A percentile compares a stretch with the other conserved stretches of the same genome.
phyloP scores from a whole-genome alignment of 2,113 vertebrate species.

The Athene noctua region DNA sequence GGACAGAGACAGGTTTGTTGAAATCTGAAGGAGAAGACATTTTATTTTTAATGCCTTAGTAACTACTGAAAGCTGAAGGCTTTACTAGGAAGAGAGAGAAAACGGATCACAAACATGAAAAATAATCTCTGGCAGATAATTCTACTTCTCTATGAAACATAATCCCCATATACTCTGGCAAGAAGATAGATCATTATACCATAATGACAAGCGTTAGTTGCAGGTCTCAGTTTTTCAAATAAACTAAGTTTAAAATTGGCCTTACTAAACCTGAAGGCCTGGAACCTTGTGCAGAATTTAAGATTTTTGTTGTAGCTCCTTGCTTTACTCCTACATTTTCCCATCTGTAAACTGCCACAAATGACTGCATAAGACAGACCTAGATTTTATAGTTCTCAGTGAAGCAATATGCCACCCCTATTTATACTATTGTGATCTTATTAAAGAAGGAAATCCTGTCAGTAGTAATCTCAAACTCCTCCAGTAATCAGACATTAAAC shows the following conservation, averaged over 20 bases:
- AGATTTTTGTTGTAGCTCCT: conserved; percentile 18
- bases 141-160: background rate
- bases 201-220: background rate
- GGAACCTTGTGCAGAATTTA: background rate
- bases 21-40: background rate
- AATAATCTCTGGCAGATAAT: conserved; percentile 27
- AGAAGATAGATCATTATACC: conserved; percentile 24
- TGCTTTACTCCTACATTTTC: background rate
- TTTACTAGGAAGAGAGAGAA: conserved; percentile 21
- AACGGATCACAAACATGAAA: conserved; percentile 29
- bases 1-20: background rate
- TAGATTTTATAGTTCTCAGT: background rate
- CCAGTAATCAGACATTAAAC: conserved; percentile 24
- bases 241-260: conserved; percentile 50
- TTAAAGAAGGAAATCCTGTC: conserved; percentile 42
- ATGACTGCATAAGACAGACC: background rate
- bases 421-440: conserved; percentile 31
- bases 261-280: conserved; percentile 3
- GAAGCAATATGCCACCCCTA: conserved; percentile 28
- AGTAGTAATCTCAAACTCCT: conserved; percentile 24
- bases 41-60: background rate
- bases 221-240: background rate
- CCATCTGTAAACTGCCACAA: conserved; percentile 4
- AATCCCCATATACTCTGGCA: conserved; percentile 40
- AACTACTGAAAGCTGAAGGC: background rate